A percentile compares a stretch with the other conserved stretches of the same genome.
Conservation (phyloP, 2,888 invertebrate species). For the Argyresthia goedartella region DNA sequence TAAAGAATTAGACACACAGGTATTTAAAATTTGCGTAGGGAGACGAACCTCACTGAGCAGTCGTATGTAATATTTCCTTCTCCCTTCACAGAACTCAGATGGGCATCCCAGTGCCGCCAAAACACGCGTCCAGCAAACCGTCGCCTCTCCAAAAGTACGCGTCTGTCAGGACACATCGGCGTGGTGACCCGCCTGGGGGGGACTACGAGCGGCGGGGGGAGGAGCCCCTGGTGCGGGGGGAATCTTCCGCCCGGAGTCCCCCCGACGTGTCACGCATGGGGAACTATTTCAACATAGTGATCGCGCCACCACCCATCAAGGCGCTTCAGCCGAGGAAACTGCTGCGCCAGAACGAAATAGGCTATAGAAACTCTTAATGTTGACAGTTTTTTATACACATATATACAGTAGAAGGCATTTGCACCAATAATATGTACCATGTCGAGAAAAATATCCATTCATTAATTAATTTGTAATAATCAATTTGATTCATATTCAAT, state of each 20-base stretch:
- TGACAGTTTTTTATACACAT: too few species aligned
- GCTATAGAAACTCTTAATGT: too few species aligned
- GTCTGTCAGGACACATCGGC: not conserved
- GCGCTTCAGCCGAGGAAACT: conserved; percentile 51
- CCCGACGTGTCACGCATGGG: conserved; percentile 51
- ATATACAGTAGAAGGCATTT: too few species aligned
- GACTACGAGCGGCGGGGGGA: not conserved
- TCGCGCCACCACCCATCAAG: conserved; percentile 59
- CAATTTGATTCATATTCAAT: too few species aligned
- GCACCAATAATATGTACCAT: too few species aligned
- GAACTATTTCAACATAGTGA: conserved; percentile 62
- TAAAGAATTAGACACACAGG: too few species aligned
- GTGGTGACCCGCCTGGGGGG: not conserved
- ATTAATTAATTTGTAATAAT: too few species aligned
- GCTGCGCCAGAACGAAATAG: not conserved
- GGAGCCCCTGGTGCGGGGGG: not conserved
- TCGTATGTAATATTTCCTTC: conserved; percentile 14
- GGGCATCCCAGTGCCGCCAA: conserved; percentile 53
- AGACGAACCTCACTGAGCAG: not conserved
- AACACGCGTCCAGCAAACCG: conserved; percentile 12
- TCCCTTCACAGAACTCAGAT: conserved; percentile 44
- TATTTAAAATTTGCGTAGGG: too few species aligned
- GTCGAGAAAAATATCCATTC: too few species aligned
- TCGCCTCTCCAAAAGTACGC: not conserved
- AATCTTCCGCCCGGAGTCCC: conserved; percentile 13